These are phyloP conservation scores for Zaprionus davidi DNA, from an alignment of 1,140 invertebrate species.

Conservation along the genomic window DNA sequence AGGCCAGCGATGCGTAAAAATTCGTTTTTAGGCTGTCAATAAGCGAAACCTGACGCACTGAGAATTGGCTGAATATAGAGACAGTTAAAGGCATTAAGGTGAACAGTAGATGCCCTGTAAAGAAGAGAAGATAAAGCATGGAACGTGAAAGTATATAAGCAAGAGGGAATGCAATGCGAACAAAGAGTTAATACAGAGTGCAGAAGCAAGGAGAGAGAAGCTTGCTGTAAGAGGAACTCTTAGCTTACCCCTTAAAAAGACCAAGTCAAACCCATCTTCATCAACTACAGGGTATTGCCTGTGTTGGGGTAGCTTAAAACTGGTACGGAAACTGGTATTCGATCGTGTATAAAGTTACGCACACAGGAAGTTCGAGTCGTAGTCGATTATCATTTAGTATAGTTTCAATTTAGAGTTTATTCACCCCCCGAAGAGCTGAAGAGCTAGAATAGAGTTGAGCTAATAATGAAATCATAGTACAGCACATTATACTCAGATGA, in stretches of 20 bases:
- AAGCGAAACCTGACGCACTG: conserved; percentile 40
- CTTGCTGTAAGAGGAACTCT: too few species aligned
- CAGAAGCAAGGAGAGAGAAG: too few species aligned
- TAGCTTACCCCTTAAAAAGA: too few species aligned
- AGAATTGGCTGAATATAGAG: conserved; percentile 9
- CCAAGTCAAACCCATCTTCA: too few species aligned
- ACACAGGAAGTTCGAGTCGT: conserved; percentile 37
- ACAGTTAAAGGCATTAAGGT: too few species aligned
- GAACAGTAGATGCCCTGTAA: conserved; percentile 7
- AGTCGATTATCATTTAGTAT: conserved; percentile 23
- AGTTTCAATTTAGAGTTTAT: conserved; percentile 15
- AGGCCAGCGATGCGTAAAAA: conserved; percentile 46
- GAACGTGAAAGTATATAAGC: background rate
- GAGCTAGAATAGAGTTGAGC: background rate
- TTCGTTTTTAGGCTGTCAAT: conserved; percentile 24
- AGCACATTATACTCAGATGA: background rate
- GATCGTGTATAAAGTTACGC: conserved; percentile 22
- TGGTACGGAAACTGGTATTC: too few species aligned
- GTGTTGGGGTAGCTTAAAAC: background rate
- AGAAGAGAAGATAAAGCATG: background rate
- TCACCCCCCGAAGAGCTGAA: background rate
- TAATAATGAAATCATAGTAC: background rate
- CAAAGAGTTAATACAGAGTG: background rate
- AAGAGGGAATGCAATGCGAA: background rate
- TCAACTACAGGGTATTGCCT: conserved; percentile 7